phyloP scores from a whole-genome alignment of 1,140 invertebrate genomes.

The Aricia agestis region DNA sequence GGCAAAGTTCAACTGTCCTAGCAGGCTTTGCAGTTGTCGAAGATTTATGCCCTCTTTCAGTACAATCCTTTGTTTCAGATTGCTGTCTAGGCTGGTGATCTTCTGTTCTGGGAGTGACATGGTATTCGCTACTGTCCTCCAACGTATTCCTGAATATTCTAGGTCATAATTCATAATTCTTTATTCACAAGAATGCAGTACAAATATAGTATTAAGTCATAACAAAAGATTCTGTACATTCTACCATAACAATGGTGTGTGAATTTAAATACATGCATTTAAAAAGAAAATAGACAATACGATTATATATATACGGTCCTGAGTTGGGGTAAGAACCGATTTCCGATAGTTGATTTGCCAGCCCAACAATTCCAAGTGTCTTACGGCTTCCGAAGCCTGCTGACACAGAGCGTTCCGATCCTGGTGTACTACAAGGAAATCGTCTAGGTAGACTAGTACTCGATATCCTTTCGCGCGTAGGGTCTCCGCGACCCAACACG shows the following conservation, averaged over 20 bases:
- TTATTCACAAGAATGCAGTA: too few relatives aligned
- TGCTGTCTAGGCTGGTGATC: not conserved
- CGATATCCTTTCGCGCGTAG: constrained; percentile 24
- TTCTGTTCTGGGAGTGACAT: constrained; percentile 19
- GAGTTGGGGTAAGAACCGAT: constrained; percentile 22
- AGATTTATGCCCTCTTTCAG: not conserved
- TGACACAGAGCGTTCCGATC: constrained; percentile 18
- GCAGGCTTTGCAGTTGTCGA: constrained; percentile 2
- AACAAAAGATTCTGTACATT: too few relatives aligned
- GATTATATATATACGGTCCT: too few relatives aligned
- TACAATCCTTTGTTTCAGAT: not conserved
- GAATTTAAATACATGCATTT: too few relatives aligned
- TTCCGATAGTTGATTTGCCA: constrained; percentile 33
- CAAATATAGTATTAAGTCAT: too few relatives aligned
- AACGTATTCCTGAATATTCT: constrained; percentile 36
- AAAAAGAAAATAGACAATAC: too few relatives aligned
- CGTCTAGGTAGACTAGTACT: constrained; percentile 29
- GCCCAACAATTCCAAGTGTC: constrained; percentile 23
- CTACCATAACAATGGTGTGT: too few relatives aligned
- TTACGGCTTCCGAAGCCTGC: constrained; percentile 26
- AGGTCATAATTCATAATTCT: too few relatives aligned
- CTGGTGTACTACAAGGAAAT: constrained; percentile 30
- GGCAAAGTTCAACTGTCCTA: constrained; percentile 56
- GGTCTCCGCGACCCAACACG: constrained; percentile 29
- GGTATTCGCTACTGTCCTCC: constrained; percentile 32